Evolutionary conservation across 23 tunicate genomes (phyloP), one percentile per base, ranked within the genome.

Genomic region (Ciona savignyi): DNA sequence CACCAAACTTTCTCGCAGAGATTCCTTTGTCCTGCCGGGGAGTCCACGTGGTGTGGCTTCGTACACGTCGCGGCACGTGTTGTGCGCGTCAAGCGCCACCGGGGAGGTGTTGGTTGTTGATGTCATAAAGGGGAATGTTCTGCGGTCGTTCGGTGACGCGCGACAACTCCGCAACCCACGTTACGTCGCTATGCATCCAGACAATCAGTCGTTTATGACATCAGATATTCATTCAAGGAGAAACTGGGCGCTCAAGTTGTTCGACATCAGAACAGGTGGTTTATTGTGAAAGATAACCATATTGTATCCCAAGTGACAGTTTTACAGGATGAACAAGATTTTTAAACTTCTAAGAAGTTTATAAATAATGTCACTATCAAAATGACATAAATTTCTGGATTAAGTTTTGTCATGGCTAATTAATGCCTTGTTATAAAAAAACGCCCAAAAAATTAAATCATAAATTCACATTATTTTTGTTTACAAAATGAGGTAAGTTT

Each of bases 201-300:
- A 30, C 62, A 82, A 82, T 28, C 75, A 77, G 25, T 35, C 87
- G 32, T 82, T 74, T 35, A 76, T 82, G 70, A 68, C 87, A 29
- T 42, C 87, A 67, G 87, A 82, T 48, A 82, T 82, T n/a, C 60
- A 78, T 1, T 15, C 19, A 3, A 42, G 68, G 51, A 69, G 80
- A 4, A 82, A 74, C 25, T 82, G 87, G 87, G 30, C 25, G 1
- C 27, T 82, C 19, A 67, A 31, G 62, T 34, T 82, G 80, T 82
- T 82, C 51, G 87, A 82, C 66, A 26, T 82, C 4, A 49, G 87
- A 32, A 82, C 87, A 74, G 87, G 87, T 82, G 30, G 51, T 51
- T 66, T 75, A 23, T 27, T 69, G 28, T 69, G 22, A 24, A 65
- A 24, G 9, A 22, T 51, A 51, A 21, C 62, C 19, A 21, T 15